Evolutionary conservation across 2,113 vertebrate species (phyloP).

Genomic region (Phyllostomus hastatus): DNA sequence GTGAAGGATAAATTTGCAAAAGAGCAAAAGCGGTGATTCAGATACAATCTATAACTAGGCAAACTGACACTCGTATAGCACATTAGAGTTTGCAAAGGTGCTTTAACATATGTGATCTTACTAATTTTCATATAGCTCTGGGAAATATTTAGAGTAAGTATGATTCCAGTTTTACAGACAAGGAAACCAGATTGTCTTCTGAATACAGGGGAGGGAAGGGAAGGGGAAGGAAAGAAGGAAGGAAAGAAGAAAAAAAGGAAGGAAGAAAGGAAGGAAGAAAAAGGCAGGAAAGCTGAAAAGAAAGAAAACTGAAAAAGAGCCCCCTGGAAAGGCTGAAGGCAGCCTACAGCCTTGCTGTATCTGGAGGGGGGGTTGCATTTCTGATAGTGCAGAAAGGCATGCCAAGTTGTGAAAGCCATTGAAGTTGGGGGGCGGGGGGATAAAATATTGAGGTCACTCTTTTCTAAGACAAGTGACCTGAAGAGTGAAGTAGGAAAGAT

Average conservation of each 20-base stretch:
- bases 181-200: constrained; percentile 8
- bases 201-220: not conserved
- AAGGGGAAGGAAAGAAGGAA: no score
- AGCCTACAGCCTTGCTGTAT: not conserved
- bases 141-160: not conserved
- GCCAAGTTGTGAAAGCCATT: not conserved
- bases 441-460: not conserved
- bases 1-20: not conserved
- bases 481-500: not conserved
- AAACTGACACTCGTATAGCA: not conserved
- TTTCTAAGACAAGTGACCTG: not conserved
- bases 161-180: not conserved
- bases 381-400: not conserved
- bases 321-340: not conserved
- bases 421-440: not conserved
- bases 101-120: not conserved
- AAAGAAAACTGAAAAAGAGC: not conserved
- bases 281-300: no score
- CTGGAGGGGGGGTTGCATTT: accelerated
- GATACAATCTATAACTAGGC: not conserved
- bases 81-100: not conserved
- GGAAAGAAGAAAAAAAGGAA: not conserved
- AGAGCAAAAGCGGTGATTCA: not conserved
- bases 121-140: not conserved
- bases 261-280: no score